Evolutionary conservation across 2,797 vertebrate species (phyloP).

Genomic region (Sylvia borin): DNA sequence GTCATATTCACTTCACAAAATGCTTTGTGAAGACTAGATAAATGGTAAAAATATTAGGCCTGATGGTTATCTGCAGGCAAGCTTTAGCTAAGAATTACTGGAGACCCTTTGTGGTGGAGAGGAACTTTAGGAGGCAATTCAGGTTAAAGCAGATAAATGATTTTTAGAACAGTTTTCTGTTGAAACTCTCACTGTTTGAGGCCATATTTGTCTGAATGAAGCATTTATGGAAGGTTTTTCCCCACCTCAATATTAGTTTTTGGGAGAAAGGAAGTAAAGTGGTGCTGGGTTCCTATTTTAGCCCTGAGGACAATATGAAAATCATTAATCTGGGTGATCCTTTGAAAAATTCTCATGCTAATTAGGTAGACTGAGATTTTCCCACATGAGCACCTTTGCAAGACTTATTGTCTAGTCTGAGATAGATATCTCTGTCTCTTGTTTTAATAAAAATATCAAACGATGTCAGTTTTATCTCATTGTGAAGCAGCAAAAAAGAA

Average conservation of each 20-base stretch:
- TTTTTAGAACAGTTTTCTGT: neutral
- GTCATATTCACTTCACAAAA: neutral
- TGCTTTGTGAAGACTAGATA: neutral
- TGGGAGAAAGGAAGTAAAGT: neutral
- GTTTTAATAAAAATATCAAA: slow-evolving; percentile 18
- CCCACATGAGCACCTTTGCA: neutral
- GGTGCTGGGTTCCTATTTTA: neutral
- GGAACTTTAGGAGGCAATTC: neutral
- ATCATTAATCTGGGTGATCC: neutral
- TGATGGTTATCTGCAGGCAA: neutral
- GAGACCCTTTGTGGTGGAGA: neutral
- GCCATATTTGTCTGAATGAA: neutral
- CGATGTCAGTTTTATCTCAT: neutral
- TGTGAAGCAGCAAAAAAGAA: neutral
- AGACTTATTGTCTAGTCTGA: neutral
- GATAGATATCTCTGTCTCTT: neutral
- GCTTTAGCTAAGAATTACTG: neutral
- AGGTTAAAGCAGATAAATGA: neutral
- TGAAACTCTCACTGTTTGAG: neutral
- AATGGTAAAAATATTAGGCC: neutral
- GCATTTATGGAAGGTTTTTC: neutral
- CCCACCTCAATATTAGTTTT: neutral
- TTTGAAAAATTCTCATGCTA: neutral
- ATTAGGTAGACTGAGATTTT: neutral
- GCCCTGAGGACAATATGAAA: neutral